Base-by-base conservation (phyloP, 2,888 invertebrate genomes). In the Eupithecia exiguata region DNA sequence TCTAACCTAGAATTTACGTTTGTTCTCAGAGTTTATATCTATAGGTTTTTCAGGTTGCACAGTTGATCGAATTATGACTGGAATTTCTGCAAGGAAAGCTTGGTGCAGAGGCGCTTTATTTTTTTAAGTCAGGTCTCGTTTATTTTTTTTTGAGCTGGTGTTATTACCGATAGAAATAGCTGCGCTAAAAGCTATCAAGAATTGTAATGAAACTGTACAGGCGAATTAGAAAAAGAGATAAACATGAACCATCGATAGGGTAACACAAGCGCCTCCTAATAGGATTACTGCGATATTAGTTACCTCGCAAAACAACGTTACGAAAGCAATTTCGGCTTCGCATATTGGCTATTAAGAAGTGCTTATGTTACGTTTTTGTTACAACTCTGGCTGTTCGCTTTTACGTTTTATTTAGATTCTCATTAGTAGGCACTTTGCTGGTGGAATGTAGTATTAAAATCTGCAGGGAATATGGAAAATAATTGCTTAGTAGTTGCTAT, bases 261-360 rank as follows among this genome's bases (percentile, higher is more conserved):
- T 85, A 86, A 86, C 85, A 86, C 84, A 84, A 88, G 87, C 85
- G 82, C 84, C 87, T 83, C 86, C 86, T 93, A 93, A 94, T 91
- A 84, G 85, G 80, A 89, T 93, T 92, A 92, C 82, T 86, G 81
- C 87, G 84, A 87, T 92, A 91, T 91, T 93, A 93, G 92, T 92
- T 90, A 87, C 86, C 66, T 87, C 67, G 86, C 90, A 88, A 92
- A 94, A 94, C 89, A 88, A 89, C 85, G 90, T 94, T 94, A 94
- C 88, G 84, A 89, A 93, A 91, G 92, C 94, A 94, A 94, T 94
- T 94, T 93, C 86, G 93, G 92, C 89, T 86, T 89, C 92, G 89
- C 92, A 93, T 94, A 94, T 94, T 94, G 94, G 84, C 93, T 93
- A 93, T 94, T 93, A 94, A 88, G 89, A 86, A 87, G 86, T 86